Evolutionary conservation across 1,140 invertebrate genomes (phyloP), one percentile per base, ranked within the genome.

Genomic region (Drosophila fuyamai): DNA sequence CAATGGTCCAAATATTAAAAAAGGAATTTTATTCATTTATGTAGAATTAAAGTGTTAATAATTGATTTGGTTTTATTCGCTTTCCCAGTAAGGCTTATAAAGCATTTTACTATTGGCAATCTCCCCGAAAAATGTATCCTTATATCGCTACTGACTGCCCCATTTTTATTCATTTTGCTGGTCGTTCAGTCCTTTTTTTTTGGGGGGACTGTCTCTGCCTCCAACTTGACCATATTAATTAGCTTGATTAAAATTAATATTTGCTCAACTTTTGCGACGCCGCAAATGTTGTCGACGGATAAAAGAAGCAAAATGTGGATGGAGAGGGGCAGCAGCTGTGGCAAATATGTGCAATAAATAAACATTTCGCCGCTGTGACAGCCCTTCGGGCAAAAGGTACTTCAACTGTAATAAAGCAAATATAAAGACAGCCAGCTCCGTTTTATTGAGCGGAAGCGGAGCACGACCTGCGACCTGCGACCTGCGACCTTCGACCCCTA

Each of bases 171-270:
- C 70, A 79, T 82, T 83, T 50, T 58, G 14, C 23, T 36, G 63
- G 47, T 46, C 40, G 53, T 58, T 50, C 32, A 12, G 54, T 51
- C 40, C 27, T 4, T 10, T 27, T 47, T 40, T 51, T 35, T 51
- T 41, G n/a, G n/a, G 46, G 10, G 41, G 44, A n/a, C 12, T 10
- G 10, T 38, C 46, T 63, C 73, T 23, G 57, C 48, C n/a, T 27
- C 50, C 70, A 73, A 81, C 77, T 89, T 73, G 84, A 85, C 85
- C 84, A 81, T 90, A 90, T 89, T 89, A 89, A 89, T 89, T 89
- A 89, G 85, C 84, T 89, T 89, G 84, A 89, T 89, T 90, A 89
- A 89, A 89, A 84, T 90, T 83, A 90, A 89, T 89, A 89, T 90
- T 89, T 89, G 74, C 58, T 65, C 67, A 88, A 78, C 56, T 81